Evolutionary conservation across 2,797 vertebrate species (phyloP).

Genomic region (Neosilurus hyrtlii): DNA sequence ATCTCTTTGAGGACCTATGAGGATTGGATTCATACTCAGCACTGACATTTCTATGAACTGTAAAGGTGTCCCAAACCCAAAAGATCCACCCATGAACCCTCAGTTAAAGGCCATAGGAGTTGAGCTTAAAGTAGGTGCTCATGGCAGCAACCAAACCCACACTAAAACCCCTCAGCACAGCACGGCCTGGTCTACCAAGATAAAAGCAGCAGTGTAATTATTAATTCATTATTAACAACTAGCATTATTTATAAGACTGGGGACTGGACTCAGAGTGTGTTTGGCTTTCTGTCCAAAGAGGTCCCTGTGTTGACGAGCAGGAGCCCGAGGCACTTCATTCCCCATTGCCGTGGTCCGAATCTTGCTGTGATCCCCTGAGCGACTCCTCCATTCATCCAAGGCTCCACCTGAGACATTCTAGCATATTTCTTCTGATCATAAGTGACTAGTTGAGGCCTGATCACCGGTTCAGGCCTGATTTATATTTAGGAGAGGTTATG

Average conservation of each 20-base stretch:
- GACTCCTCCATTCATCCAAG: slow-evolving; percentile 46
- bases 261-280: slow-evolving; percentile 65
- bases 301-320: slow-evolving; percentile 69
- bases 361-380: slow-evolving; percentile 68
- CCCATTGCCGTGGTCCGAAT: slow-evolving; percentile 59
- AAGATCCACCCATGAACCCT: background rate
- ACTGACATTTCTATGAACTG: slow-evolving; percentile 32
- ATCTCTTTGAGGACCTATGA: slow-evolving; percentile 9
- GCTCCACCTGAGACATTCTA: slow-evolving; percentile 53
- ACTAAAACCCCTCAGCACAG: slow-evolving; percentile 65
- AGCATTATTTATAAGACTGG: slow-evolving; percentile 77
- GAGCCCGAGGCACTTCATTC: slow-evolving; percentile 72
- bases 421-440: slow-evolving; percentile 61
- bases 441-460: slow-evolving; percentile 39
- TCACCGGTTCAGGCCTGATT: slow-evolving; percentile 54
- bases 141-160: slow-evolving; percentile 38
- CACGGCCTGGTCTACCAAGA: slow-evolving; percentile 72
- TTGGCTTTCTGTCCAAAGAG: slow-evolving; percentile 67
- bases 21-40: background rate
- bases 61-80: slow-evolving; percentile 17
- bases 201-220: slow-evolving; percentile 74
- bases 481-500: slow-evolving; percentile 55
- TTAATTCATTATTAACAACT: slow-evolving; percentile 79
- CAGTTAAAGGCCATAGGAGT: slow-evolving; percentile 29
- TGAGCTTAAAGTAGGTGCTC: slow-evolving; percentile 44